A percentile compares a stretch with the other conserved stretches of the same genome.
phyloP scores from a whole-genome alignment of 2,888 invertebrate species.

The Plagodis dolabraria region DNA sequence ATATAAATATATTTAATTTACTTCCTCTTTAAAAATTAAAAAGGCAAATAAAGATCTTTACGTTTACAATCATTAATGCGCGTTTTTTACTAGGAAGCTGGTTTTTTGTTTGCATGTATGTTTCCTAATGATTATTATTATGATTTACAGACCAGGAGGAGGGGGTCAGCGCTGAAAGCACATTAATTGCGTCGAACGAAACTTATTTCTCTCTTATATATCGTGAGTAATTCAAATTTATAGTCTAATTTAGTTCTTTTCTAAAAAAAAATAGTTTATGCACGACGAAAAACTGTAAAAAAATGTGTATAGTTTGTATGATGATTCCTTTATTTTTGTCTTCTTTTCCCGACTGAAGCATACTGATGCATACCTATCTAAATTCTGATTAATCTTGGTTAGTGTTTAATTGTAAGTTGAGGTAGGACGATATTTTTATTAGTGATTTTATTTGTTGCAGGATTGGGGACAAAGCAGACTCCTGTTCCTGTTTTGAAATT shows the following conservation, averaged over 20 bases:
- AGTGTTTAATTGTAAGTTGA: not conserved
- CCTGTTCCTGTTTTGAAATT: too few relatives aligned
- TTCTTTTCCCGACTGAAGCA: constrained; percentile 79
- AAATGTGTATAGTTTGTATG: constrained; percentile 39
- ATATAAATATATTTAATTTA: too few relatives aligned
- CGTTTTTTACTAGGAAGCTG: too few relatives aligned
- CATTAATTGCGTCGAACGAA: constrained; percentile 15
- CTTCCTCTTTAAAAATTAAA: too few relatives aligned
- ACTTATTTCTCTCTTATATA: constrained; percentile 9
- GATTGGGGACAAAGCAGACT: constrained; percentile 6
- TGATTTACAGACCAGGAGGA: constrained; percentile 13
- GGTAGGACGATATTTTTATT: too few relatives aligned
- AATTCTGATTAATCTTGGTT: constrained; percentile 38
- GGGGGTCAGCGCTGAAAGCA: constrained; percentile 14
- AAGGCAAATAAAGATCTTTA: too few relatives aligned
- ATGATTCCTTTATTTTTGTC: constrained; percentile 63
- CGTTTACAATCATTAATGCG: too few relatives aligned
- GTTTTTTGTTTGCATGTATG: not conserved
- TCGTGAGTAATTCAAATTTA: constrained; percentile 2
- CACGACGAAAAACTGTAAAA: too few relatives aligned
- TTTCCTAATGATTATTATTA: not conserved
- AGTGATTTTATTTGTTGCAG: constrained; percentile 43
- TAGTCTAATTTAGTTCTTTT: too few relatives aligned
- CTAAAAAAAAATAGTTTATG: too few relatives aligned
- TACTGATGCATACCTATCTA: constrained; percentile 56